Evolutionary conservation across 2,797 vertebrate species (phyloP).

Genomic region (Chaetodon trifasciatus): DNA sequence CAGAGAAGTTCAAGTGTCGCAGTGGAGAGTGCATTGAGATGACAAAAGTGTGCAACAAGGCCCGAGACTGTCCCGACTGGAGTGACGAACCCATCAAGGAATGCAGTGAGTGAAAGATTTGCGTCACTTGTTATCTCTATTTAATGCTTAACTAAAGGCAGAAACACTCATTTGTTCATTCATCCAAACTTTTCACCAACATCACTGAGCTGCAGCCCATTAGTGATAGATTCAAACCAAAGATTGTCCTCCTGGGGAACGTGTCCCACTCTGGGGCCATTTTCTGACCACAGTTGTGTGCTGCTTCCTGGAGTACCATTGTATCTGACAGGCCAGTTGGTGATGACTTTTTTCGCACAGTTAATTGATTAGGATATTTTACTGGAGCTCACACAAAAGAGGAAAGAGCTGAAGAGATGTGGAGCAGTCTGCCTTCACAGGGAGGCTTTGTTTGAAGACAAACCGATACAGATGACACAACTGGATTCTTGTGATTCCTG

Average conservation of each 20-base stretch:
- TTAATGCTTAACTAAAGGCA: background rate
- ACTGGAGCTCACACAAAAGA: too few relatives aligned
- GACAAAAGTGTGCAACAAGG: constrained; percentile 95
- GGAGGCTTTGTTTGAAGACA: constrained; percentile 10
- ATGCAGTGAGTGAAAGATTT: constrained; percentile 90
- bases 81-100: constrained; percentile 97
- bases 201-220: background rate
- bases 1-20: constrained; percentile 96
- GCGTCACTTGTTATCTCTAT: background rate
- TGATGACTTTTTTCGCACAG: too few relatives aligned
- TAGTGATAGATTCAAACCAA: background rate
- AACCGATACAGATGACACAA: background rate
- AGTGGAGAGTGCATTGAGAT: constrained; percentile 97
- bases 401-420: background rate
- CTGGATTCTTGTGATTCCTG: too few relatives aligned
- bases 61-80: constrained; percentile 95
- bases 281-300: background rate
- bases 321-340: background rate
- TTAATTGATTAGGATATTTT: background rate
- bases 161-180: background rate
- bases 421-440: background rate
- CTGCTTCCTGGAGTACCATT: background rate
- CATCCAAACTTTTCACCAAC: background rate
- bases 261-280: background rate
- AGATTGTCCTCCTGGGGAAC: background rate